Percentiles rank a stretch among this genome's conserved stretches.
These are phyloP conservation scores for Speoplatyrhinus poulsoni DNA, from an alignment of 2,113 vertebrate genomes.

Conservation along the genomic window DNA sequence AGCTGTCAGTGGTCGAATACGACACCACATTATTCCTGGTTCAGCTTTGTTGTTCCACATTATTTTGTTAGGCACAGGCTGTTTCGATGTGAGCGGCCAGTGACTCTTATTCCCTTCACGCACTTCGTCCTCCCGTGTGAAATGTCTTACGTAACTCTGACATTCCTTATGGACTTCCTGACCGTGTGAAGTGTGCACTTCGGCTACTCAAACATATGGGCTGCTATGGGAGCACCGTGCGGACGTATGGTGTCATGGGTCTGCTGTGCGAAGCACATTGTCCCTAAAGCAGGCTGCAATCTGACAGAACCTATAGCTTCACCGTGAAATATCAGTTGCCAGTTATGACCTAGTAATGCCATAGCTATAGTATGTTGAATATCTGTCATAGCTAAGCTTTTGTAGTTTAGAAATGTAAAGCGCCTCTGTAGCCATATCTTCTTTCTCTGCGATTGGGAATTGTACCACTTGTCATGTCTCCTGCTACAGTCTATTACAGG, in stretches of 20 bases:
- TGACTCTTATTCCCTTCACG: conserved; percentile 16
- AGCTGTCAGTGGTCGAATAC: not conserved
- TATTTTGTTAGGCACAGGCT: not conserved
- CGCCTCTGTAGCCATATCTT: too few relatives aligned
- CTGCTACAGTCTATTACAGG: not conserved
- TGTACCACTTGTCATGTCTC: not conserved
- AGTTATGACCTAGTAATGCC: too few relatives aligned
- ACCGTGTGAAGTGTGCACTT: conserved; percentile 20
- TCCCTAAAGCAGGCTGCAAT: not conserved
- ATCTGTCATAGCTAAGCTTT: too few relatives aligned
- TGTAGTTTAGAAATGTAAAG: too few relatives aligned
- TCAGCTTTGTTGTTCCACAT: not conserved
- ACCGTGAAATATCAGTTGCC: too few relatives aligned
- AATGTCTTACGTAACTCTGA: conserved; percentile 68
- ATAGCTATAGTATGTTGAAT: too few relatives aligned
- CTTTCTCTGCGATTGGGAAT: not conserved
- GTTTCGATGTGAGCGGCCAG: not conserved
- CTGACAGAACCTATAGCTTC: not conserved
- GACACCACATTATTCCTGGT: not conserved
- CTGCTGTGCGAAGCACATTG: not conserved
- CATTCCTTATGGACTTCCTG: conserved; percentile 50
- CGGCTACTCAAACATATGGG: not conserved
- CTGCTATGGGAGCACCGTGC: not conserved
- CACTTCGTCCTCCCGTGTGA: conserved; percentile 19
- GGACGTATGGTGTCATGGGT: not conserved